These are phyloP conservation scores for Archocentrus centrarchus DNA, from an alignment of 2,113 vertebrate species.

Conservation along the genomic window DNA sequence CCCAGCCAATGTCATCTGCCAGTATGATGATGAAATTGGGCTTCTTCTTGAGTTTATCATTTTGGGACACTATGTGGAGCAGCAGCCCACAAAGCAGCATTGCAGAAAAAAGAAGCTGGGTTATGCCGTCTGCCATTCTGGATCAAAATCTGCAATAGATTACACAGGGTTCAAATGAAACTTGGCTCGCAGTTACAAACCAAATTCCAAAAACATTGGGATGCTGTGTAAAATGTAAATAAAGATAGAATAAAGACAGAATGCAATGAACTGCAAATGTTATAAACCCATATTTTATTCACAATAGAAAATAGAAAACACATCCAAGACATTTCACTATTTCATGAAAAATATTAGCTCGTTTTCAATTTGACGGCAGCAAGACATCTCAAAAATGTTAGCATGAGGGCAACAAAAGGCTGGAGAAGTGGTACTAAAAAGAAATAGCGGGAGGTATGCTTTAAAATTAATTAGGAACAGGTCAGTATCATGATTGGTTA, in stretches of 20 bases:
- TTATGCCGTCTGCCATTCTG: constrained; percentile 75
- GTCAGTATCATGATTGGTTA: too few relatives aligned
- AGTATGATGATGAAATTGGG: constrained; percentile 93
- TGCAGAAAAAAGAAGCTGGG: constrained; percentile 54
- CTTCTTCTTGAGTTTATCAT: constrained; percentile 25
- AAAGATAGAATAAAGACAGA: neutral
- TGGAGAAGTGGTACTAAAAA: too few relatives aligned
- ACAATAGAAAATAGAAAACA: neutral
- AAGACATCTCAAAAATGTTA: neutral
- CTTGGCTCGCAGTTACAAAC: neutral
- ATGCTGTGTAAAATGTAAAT: neutral
- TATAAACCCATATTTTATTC: neutral
- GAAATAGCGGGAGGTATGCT: too few relatives aligned
- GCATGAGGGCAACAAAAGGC: too few relatives aligned
- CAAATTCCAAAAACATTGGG: neutral
- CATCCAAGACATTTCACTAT: neutral
- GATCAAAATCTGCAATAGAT: constrained; percentile 38
- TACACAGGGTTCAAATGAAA: neutral
- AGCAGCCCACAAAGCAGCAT: constrained; percentile 71
- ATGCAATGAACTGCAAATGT: neutral
- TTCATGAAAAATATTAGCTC: neutral
- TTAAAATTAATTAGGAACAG: too few relatives aligned
- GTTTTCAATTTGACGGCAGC: neutral
- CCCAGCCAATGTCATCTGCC: constrained; percentile 97
- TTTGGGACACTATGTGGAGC: constrained; percentile 54